Base-by-base conservation (phyloP, 2,888 invertebrate genomes). In the Sicus ferrugineus region DNA sequence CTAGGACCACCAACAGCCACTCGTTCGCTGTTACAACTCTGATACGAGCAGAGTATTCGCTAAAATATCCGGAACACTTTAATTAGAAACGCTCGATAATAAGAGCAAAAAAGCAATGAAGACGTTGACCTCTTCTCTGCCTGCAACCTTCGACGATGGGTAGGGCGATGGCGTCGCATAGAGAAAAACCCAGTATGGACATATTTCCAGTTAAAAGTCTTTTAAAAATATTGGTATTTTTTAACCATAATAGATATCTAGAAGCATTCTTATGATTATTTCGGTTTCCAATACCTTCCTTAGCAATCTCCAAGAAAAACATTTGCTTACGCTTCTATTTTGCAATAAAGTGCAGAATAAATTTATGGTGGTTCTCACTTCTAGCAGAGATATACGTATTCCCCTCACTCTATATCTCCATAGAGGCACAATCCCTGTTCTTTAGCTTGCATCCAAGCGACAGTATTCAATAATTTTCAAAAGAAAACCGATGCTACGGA, bases 1-100 rank as follows among this genome's bases (percentile, higher is more conserved):
- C 30, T n/a, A 30, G 34, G 64, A 48, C 48, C 64, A 61, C 61
- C 61, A 61, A 42, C 42, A 26, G 42, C 23, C 16, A 61, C 38
- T 31, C n/a, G 16, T 42, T 61, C 23, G 23, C 4, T 26, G 54
- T 26, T 14, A 52, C 42, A 65, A 52, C 3, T n/a, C 4, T 42
- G 42, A 42, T 16, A n/a, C 14, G 42, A 42, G 42, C 4, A 9
- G 42, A 42, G 38, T 11, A 42, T 58, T 31, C 54, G 21, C 69
- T 70, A 71, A 72, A 72, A 67, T 72, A 68, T 73, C 72, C 74
- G 73, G 73, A 72, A 72, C 70, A 61, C 65, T 69, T 70, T 52
- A 67, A 73, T 74, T 74, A 69, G 73, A 31, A 52, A 73, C 72
- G 70, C 70, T 38, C 59, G 59, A 56, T 59, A 59, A 59, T 59